Base-by-base conservation (phyloP, 2,888 invertebrate species). In the Thelaira solivaga region DNA sequence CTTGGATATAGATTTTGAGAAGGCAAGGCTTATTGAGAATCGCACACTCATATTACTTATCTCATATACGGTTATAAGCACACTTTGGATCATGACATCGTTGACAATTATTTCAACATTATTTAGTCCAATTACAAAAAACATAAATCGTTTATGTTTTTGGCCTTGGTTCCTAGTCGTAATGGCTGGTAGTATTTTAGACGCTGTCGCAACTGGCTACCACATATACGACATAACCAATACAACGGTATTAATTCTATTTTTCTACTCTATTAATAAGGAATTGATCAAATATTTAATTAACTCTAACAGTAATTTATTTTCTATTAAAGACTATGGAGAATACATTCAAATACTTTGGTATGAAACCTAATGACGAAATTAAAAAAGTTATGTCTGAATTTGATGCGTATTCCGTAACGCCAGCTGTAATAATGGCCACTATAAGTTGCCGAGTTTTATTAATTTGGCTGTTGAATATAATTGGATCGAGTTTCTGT, bases 391-490 rank as follows among this genome's bases (percentile, higher is more conserved):
- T 18, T 13, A 47, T 87, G 26, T 73, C 83, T 4, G 81, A 74
- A 1, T 86, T 83, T 64, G 86, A 85, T 20, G 81, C 83, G 2
- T 85, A 86, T 53, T 88, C 86, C 16, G 67, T 85, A 2, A 84
- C 85, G 8, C 87, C 90, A 0, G 83, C 91, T 0, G 88, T 91
- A 84, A 80, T 90, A 7, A 90, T 91, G 89, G 89, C 89, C 2
- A 84, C 90, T 10, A 57, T 91, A 2, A 90, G 90, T 81, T 89
- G 90, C 0, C 89, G 91, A 22, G 87, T 90, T 43, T 87, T 88
- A 2, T 68, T 91, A 1, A 84, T 91, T 26, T 90, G 91, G 85
- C 22, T 90, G 8, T 67, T 91, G n/a, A 91, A 92, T 76, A 81
- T 91, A 4, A 83, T 88, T 41, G 88, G 87, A n/a, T 80, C 83